Conservation (phyloP, 1,140 invertebrate species). For the Sarcophaga bullata region DNA sequence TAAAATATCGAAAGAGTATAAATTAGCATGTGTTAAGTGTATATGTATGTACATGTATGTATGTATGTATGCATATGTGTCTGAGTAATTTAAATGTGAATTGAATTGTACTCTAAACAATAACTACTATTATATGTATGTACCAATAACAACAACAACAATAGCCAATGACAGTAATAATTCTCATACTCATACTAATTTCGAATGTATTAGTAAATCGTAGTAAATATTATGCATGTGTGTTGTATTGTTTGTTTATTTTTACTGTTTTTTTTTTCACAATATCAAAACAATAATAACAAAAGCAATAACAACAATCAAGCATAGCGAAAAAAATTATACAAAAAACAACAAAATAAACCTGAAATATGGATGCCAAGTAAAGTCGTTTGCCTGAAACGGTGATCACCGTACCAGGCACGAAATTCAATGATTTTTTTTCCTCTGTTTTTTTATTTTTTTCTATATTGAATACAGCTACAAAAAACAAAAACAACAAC, state of each 20-base stretch:
- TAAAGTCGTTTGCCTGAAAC: constrained; percentile 39
- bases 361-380: constrained; percentile 40
- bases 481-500: too few relatives aligned
- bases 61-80: background rate
- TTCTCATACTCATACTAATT: too few relatives aligned
- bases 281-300: constrained; percentile 18
- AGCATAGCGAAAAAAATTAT: background rate
- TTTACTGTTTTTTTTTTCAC: background rate
- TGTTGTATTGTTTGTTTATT: background rate
- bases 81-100: background rate
- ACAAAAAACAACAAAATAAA: constrained; percentile 28
- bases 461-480: too few relatives aligned
- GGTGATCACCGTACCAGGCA: constrained; percentile 38
- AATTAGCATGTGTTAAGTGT: background rate
- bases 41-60: background rate
- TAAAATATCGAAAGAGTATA: too few relatives aligned
- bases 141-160: constrained; percentile 23
- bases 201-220: background rate
- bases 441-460: too few relatives aligned
- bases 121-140: background rate
- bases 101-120: constrained; percentile 19
- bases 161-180: background rate
- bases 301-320: constrained; percentile 26
- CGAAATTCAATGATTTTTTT: background rate
- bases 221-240: constrained; percentile 5